phyloP scores from a whole-genome alignment of 35 echinoderm and acorn worm species.

The Acanthaster planci region DNA sequence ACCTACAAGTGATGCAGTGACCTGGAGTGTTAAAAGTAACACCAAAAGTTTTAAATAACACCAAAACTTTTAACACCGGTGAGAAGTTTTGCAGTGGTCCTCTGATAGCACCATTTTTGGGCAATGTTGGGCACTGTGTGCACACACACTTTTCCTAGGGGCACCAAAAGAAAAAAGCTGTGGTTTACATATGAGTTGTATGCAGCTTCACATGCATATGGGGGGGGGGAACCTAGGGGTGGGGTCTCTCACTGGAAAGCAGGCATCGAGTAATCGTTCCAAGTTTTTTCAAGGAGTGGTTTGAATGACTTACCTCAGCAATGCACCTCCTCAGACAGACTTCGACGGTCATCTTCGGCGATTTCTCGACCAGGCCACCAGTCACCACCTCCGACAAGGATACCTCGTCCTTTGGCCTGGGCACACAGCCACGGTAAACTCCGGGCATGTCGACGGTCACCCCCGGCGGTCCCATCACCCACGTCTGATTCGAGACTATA shows the following conservation, averaged over 20 bases:
- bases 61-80: no score
- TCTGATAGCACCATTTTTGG: no score
- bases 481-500: no score
- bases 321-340: slow-evolving; percentile 47
- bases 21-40: no score
- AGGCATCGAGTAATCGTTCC: neutral
- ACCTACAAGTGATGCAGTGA: no score
- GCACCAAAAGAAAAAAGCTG: neutral
- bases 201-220: neutral
- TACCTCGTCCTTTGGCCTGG: slow-evolving; percentile 31
- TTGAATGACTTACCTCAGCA: slow-evolving; percentile 37
- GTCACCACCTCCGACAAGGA: slow-evolving; percentile 30
- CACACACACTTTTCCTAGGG: neutral
- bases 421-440: slow-evolving; percentile 71
- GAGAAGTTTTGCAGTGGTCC: no score
- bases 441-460: slow-evolving; percentile 50
- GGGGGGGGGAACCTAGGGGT: neutral
- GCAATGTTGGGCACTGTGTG: neutral
- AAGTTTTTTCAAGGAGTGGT: neutral
- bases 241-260: neutral
- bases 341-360: slow-evolving; percentile 40
- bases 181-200: no score
- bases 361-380: slow-evolving; percentile 30
- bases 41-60: no score
- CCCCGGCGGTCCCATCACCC: no score